Base-by-base conservation (phyloP, 2,888 invertebrate species). In the Strigamia crassipes region DNA sequence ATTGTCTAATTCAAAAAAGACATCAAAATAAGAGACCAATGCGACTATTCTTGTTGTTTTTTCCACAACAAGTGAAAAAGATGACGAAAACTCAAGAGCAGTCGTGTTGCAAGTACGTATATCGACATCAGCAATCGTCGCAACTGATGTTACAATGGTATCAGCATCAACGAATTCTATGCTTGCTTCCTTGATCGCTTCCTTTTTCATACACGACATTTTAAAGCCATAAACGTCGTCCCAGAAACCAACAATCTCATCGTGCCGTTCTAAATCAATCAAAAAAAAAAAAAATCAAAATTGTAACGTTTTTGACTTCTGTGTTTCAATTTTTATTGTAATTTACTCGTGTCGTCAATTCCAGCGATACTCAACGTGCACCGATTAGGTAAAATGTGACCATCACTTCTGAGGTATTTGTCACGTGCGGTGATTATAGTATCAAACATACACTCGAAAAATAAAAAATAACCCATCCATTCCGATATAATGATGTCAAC, bases 381-480 rank as follows among this genome's bases (percentile, higher is more conserved):
- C 84, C 92, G 90, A 87, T 94, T 95, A 0, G 97, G 97, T 85
- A 97, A 88, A 80, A 97, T 89, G 18, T 92, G 86, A 0, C 97
- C 97, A 83, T 91, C 93, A 38, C 92, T 90, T 81, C 91, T 92
- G 9, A 98, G 90, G 87, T 92, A 94, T 85, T 92, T 91, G 85
- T 97, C 93, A 85, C 96, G 91, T 0, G 96, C 96, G 88, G 93
- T 94, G 84, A 99, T 92, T 13, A 98, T 93, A 87, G 96, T 95
- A 86, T 97, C 97, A 83, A 98, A 87, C 98, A 99, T 99, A 77
- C 96, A 97, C 89, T 99, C 98, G 88, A 96, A 98, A 1, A 98
- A 89, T 61, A 99, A 90, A 87, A 98, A 97, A 88, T 99, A 99
- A 0, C 98, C 98, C 98, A 99, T 99, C 97, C 97, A 99, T 88